Percentiles rank a stretch among this genome's conserved stretches.
Evolutionary conservation across 2,113 vertebrate genomes (phyloP).

Genomic region (Mugil cephalus): DNA sequence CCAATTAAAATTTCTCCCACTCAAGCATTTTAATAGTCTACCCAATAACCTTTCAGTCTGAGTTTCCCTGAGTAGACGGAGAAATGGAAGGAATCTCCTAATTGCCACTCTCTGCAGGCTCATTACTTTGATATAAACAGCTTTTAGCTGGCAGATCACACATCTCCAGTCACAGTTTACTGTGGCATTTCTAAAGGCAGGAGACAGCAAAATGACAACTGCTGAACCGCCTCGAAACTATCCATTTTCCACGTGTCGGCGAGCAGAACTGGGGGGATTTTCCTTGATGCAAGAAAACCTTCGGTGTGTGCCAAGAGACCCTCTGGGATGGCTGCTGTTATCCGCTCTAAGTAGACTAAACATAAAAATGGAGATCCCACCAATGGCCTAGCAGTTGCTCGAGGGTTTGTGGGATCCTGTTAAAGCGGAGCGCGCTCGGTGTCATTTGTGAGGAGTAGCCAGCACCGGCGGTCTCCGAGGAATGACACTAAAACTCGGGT

Average conservation of each 20-base stretch:
- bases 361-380: conserved; percentile 53
- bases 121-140: conserved; percentile 81
- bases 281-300: conserved; percentile 42
- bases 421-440: conserved; percentile 53
- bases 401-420: conserved; percentile 62
- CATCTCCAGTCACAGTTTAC: conserved; percentile 59
- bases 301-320: conserved; percentile 31
- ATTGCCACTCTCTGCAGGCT: conserved; percentile 78
- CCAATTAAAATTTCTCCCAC: conserved; percentile 77
- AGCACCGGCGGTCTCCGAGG: conserved; percentile 46
- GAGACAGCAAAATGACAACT: conserved; percentile 59
- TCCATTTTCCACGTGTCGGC: conserved; percentile 42
- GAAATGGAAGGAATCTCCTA: conserved; percentile 72
- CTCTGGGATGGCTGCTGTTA: conserved; percentile 56
- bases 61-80: conserved; percentile 70
- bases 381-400: conserved; percentile 52
- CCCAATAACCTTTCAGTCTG: conserved; percentile 76
- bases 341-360: conserved; percentile 63
- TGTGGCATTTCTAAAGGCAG: conserved; percentile 62
- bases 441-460: conserved; percentile 52
- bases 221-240: conserved; percentile 44
- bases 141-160: conserved; percentile 71
- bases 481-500: conserved; percentile 40
- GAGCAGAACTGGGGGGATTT: conserved; percentile 26
- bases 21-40: conserved; percentile 74